Evolutionary conservation across 2,113 vertebrate species (phyloP).

Genomic region (Fulica atra): DNA sequence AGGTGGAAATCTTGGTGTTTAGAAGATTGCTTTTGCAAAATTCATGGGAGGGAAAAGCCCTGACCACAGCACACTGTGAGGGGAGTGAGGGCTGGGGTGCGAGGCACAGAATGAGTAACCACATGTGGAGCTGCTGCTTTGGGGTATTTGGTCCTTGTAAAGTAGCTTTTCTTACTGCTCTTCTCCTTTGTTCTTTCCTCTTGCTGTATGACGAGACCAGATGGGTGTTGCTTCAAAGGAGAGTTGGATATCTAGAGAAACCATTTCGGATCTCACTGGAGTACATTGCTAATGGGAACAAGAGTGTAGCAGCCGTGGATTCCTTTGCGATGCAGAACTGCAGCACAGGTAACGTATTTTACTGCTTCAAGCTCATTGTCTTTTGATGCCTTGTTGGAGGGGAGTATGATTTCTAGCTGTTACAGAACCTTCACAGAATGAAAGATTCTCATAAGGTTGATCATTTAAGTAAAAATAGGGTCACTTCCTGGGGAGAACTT

Average conservation of each 20-base stretch:
- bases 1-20: background rate
- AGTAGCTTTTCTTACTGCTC: constrained; percentile 39
- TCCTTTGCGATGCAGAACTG: constrained; percentile 83
- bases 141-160: background rate
- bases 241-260: constrained; percentile 75
- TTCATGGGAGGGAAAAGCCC: background rate
- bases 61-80: background rate
- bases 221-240: constrained; percentile 79
- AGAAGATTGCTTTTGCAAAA: background rate
- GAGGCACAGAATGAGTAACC: background rate
- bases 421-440: background rate
- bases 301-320: constrained; percentile 73
- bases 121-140: background rate
- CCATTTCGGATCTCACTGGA: constrained; percentile 80
- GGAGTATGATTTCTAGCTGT: background rate
- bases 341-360: constrained; percentile 74
- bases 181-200: constrained; percentile 55
- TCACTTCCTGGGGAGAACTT: background rate
- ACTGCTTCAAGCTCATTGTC: background rate
- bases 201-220: constrained; percentile 56
- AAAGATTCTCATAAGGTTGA: background rate
- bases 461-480: background rate
- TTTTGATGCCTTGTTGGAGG: background rate
- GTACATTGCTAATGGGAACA: constrained; percentile 69
- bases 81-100: background rate